Base-by-base conservation (phyloP, 2,888 invertebrate species). In the Tipula unca region DNA sequence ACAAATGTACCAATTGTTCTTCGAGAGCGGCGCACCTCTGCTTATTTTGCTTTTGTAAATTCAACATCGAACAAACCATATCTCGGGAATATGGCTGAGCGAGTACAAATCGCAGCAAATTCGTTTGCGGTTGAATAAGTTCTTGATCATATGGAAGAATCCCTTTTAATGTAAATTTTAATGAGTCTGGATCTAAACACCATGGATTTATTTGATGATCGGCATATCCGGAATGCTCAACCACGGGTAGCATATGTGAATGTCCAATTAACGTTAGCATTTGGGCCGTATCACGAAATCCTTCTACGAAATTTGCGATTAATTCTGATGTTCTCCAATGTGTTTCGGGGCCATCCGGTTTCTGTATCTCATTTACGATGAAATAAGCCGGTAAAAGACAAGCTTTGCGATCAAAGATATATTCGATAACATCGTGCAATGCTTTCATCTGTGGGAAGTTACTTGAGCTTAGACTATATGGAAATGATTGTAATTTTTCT, bases 81-180 rank as follows among this genome's bases (percentile, higher is more conserved):
- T 99, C 99, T 87, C 98, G 93, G 1, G 98, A 98, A 90, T 98
- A 99, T 0, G 98, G 97, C 89, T 99, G 98, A 89, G 97, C 97
- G 14, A 99, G 90, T 32, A 99, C 97, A 90, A 98, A 98, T 87
- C 96, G 92, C 35, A 99, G 91, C 42, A 99, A 91, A 48, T 95
- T 94, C 6, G 96, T 96, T 91, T 99, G 98, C 8, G 98, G 97
- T 89, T 97, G 96, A 17, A 96, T 91, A 36, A 98, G 90, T 89
- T 97, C 97, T 87, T 95, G 95, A 87, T 96, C 95, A 89, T 98
- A 99, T 0, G 99, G 99, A 86, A 99, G 91, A 88, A 95, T 96
- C 29, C 93, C 93, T 89, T 93, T 93, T 1, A 93, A 90, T 39
- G 92, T 92, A 87, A 94, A 93, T 87, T 93, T 93, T 25, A 94